phyloP scores from a whole-genome alignment of 2,113 vertebrate species.

The Arvicanthis niloticus region DNA sequence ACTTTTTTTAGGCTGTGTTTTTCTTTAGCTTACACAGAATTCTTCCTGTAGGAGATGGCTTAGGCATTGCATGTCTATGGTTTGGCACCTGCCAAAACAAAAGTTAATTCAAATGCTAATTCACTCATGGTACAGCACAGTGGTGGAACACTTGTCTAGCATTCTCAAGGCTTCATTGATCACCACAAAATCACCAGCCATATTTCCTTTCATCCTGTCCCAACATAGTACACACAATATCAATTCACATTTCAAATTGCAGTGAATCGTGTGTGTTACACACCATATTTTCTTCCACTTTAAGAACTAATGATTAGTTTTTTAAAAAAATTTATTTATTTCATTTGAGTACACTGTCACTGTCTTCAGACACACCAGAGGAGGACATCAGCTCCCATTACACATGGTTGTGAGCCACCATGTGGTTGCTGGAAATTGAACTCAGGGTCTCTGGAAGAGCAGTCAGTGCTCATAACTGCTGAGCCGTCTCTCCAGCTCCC shows the following conservation, averaged over 20 bases:
- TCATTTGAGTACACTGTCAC: too few species aligned
- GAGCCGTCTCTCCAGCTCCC: too few species aligned
- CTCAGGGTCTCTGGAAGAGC: too few species aligned
- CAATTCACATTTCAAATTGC: not conserved
- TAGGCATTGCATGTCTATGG: not conserved
- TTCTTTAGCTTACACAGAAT: not conserved
- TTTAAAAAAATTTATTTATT: too few species aligned
- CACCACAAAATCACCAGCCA: conserved; percentile 19
- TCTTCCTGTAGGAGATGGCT: not conserved
- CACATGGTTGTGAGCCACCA: too few species aligned
- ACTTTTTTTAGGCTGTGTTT: not conserved
- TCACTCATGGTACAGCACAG: not conserved
- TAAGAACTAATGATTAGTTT: not conserved
- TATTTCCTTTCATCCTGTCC: not conserved
- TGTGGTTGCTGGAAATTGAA: too few species aligned
- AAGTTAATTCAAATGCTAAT: conserved; percentile 39
- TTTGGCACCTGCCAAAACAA: conserved; percentile 23
- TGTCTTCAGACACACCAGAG: too few species aligned
- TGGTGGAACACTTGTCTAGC: not conserved
- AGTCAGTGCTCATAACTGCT: too few species aligned
- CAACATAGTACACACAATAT: not conserved
- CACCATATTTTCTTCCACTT: not conserved
- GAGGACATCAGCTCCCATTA: too few species aligned
- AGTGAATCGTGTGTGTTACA: not conserved
- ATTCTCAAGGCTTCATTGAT: not conserved